A percentile compares a stretch with the other conserved stretches of the same genome.
phyloP scores from a whole-genome alignment of 2,797 vertebrate genomes.

The Hypotaenidia philippensis region DNA sequence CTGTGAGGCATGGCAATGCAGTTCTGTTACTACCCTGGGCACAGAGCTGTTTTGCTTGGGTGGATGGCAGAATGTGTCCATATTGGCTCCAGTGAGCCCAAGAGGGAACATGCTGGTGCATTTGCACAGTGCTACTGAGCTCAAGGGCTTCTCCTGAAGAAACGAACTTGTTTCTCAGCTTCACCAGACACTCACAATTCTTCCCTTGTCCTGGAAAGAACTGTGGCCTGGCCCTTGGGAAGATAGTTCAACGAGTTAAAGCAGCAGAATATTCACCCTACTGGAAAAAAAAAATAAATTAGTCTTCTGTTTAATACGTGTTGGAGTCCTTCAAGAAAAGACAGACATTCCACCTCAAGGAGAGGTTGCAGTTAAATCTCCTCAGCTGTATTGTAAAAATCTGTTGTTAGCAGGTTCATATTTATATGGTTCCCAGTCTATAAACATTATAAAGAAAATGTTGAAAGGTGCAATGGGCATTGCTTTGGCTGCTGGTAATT shows the following conservation, averaged over 20 bases:
- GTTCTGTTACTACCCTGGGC: not conserved
- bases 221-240: not conserved
- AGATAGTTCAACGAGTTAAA: not conserved
- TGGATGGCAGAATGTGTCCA: not conserved
- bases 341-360: not conserved
- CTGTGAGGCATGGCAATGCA: no score
- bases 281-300: not conserved
- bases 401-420: not conserved
- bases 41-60: not conserved
- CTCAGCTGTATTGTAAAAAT: not conserved
- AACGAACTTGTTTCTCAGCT: not conserved
- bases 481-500: not conserved
- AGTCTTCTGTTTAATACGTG: not conserved
- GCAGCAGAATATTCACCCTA: not conserved
- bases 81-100: fast-evolving
- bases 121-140: not conserved
- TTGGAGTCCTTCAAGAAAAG: not conserved
- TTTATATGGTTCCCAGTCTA: not conserved
- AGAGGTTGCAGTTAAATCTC: not conserved
- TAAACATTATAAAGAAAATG: not conserved
- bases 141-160: not conserved
- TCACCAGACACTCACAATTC: not conserved
- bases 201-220: not conserved
- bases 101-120: not conserved
- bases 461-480: not conserved